Evolutionary conservation across 37 sponge, comb jelly and placozoan species (phyloP), one percentile per base, ranked within the genome.

Genomic region (Haliclona indistincta): DNA sequence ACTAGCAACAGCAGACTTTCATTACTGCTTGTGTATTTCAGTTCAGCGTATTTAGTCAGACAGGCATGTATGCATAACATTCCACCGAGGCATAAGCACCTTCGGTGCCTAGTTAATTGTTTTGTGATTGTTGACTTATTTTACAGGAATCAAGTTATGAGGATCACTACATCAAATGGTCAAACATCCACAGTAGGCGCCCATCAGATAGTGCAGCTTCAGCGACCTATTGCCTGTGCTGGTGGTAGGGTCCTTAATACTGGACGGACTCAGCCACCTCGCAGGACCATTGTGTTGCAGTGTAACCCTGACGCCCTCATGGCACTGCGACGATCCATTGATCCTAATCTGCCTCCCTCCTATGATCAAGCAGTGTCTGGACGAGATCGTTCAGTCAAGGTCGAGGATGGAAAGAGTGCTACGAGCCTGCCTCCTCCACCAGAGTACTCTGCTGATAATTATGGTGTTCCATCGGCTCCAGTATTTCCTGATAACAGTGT

Each of bases 321-420:
- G 7, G 1, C 7, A 36, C 20, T 36, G 0, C 25, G 67, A 34
- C 71, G 85, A 36, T 49, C 65, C 15, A 8, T 43, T 29, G 79
- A 84, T 49, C 73, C 79, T 29, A 84, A 71, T 65, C 64, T 84
- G 32, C 85, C 85, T 29, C 85, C 85, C 15, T 44, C 79, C 23
- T 84, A 84, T 40, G 73, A 84, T 10, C 66, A 71, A 30, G 85
- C 85, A 1, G 47, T 84, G 32, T 77, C 85, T 0, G 85, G 85
- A 3, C 51, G 35, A 29, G 85, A 84, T 29, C 36, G 49, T 13
- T 77, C 85, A 1, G 79, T 78, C 17, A 78, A 63, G 19, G 77
- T 84, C 0, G 64, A 84, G 8, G 73, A 78, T 6, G 73, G 47
- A 38, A 15, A 37, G 23, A 39, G 17, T 22, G 32, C 3, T 43